Evolutionary conservation across 2,888 invertebrate species (phyloP), one percentile per base, ranked within the genome.

Genomic region (Boloria euphrosyne): DNA sequence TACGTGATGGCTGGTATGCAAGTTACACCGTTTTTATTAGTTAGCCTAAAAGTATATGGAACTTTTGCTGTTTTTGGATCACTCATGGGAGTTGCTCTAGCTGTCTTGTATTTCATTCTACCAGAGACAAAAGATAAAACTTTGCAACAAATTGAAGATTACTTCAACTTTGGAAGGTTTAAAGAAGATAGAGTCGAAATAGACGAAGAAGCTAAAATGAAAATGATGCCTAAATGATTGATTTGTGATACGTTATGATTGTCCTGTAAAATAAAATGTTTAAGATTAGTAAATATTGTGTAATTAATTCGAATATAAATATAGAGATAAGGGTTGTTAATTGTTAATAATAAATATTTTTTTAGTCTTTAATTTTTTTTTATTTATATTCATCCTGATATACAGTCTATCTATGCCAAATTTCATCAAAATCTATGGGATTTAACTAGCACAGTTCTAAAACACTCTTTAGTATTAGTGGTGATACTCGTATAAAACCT

Each of bases 1-100:
- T 64, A 68, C 13, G 52, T 86, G 0, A 76, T 82, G 71, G n/a
- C 77, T 3, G 76, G 74, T 2, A 73, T 88, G 13, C 81, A 87
- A 70, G 62, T 80, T 0, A 82, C 85, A 0, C 80, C 83, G 1
- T 76, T 78, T 67, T 70, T 88, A 22, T 64, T 88, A 3, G 73
- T 68, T 0, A 74, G 70, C 52, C 64, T 81, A 0, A 76, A 82
- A 59, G 80, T 86, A 0, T 78, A 86, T 47, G 88, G 88, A 0
- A 85, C 85, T 0, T 89, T 88, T 62, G 74, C 80, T 14, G 79
- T 85, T 0, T 84, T 79, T 55, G 86, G 84, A 2, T 57, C 71
- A 1, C 69, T 79, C 0, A 78, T 78, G 74, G 75, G 71, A 0
- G 4, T 75, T 0, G 47, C 73, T 17, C 54, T 81, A 17, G n/a